phyloP scores from a whole-genome alignment of 30 jellyfish, hydroid and myxozoan genomes.

The Hydra vulgaris region DNA sequence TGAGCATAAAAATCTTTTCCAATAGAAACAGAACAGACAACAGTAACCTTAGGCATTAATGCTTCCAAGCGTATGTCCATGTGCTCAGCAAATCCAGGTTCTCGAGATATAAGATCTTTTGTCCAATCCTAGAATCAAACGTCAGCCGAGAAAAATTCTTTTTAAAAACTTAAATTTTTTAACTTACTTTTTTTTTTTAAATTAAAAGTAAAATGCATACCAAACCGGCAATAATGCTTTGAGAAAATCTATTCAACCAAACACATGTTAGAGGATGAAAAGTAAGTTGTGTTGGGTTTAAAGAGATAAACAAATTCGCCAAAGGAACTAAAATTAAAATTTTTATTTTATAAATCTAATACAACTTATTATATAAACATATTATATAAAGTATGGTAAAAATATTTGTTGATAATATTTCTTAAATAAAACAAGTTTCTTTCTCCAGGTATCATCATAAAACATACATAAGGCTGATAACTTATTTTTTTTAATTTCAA shows the following conservation, averaged over 20 bases:
- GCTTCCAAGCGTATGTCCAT: constrained; percentile 65
- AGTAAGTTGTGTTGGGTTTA: constrained; percentile 66
- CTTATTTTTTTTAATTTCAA: too few species aligned
- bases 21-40: background rate
- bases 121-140: constrained; percentile 81
- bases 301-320: constrained; percentile 59
- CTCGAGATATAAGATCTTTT: constrained; percentile 76
- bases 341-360: background rate
- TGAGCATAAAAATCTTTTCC: background rate
- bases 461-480: too few species aligned
- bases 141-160: background rate
- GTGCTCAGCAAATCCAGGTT: constrained; percentile 82
- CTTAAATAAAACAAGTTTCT: too few species aligned
- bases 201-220: constrained; percentile 30
- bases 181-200: too few species aligned
- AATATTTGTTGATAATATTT: too few species aligned
- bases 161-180: too few species aligned
- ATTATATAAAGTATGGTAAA: too few species aligned
- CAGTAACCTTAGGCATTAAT: constrained; percentile 77
- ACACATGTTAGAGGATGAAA: constrained; percentile 82
- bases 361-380: too few species aligned
- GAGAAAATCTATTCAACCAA: constrained; percentile 82
- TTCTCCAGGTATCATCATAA: too few species aligned
- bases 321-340: constrained; percentile 59
- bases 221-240: constrained; percentile 70